Percentiles rank a stretch among this genome's conserved stretches.
Conservation (phyloP, 1,140 invertebrate species). For the Lasioglossum baleicum region DNA sequence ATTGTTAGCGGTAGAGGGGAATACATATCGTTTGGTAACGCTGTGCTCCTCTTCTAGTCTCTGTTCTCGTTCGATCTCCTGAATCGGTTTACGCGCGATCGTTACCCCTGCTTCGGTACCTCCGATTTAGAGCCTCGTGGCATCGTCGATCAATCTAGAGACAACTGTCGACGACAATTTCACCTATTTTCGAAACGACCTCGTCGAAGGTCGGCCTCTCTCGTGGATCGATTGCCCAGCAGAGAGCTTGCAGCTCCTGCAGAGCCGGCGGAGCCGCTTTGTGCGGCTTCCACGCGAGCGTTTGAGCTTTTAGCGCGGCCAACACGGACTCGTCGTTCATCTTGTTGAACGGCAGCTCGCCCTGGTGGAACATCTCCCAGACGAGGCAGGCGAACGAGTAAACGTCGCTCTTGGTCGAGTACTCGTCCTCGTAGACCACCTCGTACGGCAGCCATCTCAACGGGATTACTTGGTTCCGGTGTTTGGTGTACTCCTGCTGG, state of each 20-base stretch:
- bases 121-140: conserved; percentile 51
- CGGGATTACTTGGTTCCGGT: conserved; percentile 85
- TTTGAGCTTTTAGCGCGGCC: conserved; percentile 84
- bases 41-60: no score
- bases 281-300: conserved; percentile 84
- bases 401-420: conserved; percentile 95
- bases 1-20: no score
- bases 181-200: conserved; percentile 74
- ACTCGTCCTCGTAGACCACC: conserved; percentile 93
- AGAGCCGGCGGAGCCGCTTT: conserved; percentile 84
- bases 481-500: conserved; percentile 91
- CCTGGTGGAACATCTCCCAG: conserved; percentile 95
- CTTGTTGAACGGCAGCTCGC: conserved; percentile 91
- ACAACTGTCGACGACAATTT: conserved; percentile 74
- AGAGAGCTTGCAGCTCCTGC: conserved; percentile 81
- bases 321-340: conserved; percentile 89
- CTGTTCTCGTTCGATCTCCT: no score
- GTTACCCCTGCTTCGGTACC: conserved; percentile 50
- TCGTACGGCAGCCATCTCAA: conserved; percentile 92
- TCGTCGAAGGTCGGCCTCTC: conserved; percentile 84
- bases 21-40: no score
- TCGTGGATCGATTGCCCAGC: conserved; percentile 84
- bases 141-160: conserved; percentile 60
- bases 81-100: conserved; percentile 30
- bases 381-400: conserved; percentile 94